Evolutionary conservation across 2,113 vertebrate genomes (phyloP).

Genomic region (Gambusia holbrooki): DNA sequence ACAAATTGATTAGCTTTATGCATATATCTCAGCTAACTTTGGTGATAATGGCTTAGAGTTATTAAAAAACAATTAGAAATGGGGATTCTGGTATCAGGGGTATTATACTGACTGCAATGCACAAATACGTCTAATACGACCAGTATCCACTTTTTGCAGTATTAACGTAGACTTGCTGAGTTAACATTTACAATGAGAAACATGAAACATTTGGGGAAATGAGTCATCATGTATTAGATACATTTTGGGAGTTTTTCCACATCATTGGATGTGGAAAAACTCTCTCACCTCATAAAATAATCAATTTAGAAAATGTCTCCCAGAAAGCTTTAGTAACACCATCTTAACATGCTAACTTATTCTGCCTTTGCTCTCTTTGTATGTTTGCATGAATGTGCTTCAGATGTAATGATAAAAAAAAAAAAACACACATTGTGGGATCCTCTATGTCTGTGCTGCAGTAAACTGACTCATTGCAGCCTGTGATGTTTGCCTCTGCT

Average conservation of each 20-base stretch:
- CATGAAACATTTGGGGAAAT: background rate
- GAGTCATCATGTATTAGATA: background rate
- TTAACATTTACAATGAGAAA: background rate
- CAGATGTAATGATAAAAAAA: background rate
- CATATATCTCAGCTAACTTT: too few relatives aligned
- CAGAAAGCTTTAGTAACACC: background rate
- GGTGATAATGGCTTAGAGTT: too few relatives aligned
- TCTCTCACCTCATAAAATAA: background rate
- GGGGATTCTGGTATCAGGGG: too few relatives aligned
- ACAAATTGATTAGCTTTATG: too few relatives aligned
- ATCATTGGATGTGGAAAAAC: background rate
- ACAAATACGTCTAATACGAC: background rate
- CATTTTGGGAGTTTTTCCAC: background rate
- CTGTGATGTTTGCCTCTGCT: slow-evolving; percentile 1
- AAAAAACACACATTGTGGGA: background rate
- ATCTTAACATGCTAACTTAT: background rate
- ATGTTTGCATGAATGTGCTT: background rate
- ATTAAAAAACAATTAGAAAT: too few relatives aligned
- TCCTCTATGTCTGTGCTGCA: background rate
- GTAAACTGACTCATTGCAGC: background rate
- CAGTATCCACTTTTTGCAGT: background rate
- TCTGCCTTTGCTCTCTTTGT: background rate
- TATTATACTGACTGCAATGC: background rate
- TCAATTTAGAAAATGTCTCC: background rate
- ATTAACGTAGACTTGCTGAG: background rate